Evolutionary conservation across 2,888 invertebrate species (phyloP), one percentile per base, ranked within the genome.

Genomic region (Phrixothrix hirtus): DNA sequence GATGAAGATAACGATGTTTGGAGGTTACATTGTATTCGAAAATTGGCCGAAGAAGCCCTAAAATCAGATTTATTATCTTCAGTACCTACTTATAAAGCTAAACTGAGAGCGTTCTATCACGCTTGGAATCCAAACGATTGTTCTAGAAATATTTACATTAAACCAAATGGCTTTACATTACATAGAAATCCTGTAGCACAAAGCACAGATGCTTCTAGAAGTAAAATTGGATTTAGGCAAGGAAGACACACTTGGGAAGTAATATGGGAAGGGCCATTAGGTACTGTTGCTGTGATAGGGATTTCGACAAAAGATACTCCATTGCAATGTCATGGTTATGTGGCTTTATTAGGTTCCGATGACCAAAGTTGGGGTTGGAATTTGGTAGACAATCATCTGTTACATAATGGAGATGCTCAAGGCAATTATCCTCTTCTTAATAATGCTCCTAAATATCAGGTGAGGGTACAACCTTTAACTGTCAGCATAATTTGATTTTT

Each of bases 301-400:
- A 88, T 96, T 67, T 92, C 95, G 34, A 95, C 95, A 1, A 92
- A 91, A 78, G 94, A 97, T 71, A 95, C 97, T 6, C 85, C 92
- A 27, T 79, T 97, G 57, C 92, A 97, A 74, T 92, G 93, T 75
- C 92, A 90, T 68, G 97, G 98, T 45, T 99, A 99, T 79, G 90
- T 96, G 39, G 92, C 96, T 5, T 79, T 99, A 51, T 78, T 98
- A 57, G 98, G 98, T 17, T 90, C 92, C 2, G 95, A 98, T 78
- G 93, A 95, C 73, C 91, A 97, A 75, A 96, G 95, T 69, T 99
- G 98, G 98, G 98, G 98, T 9, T 99, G 98, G 98, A 98, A 98
- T 82, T 82, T 99, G 65, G 97, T 98, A 39, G 97, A 98, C 78
- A 98, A 97, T 80, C 88, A 92, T 78, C 83, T 98, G 63, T 79